Evolutionary conservation across 2,888 invertebrate genomes (phyloP).

Genomic region (Aporophyla lueneburgensis): DNA sequence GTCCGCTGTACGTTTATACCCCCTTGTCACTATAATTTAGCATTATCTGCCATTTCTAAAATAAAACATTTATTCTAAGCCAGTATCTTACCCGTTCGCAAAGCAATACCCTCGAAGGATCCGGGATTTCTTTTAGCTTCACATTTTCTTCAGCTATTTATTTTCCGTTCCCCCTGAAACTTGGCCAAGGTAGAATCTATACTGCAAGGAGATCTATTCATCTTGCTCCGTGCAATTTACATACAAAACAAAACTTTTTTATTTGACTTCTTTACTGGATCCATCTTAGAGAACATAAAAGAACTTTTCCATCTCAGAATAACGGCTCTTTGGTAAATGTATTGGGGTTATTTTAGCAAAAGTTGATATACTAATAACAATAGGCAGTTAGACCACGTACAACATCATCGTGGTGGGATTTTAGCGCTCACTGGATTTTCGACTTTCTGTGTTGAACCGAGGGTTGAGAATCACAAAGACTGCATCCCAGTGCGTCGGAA

Average conservation of each 20-base stretch:
- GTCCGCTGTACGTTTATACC: too few species aligned
- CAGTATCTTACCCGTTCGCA: background rate
- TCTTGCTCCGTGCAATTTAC: constrained; percentile 55
- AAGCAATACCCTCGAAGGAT: constrained; percentile 12
- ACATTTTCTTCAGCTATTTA: constrained; percentile 47
- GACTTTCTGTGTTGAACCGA: too few species aligned
- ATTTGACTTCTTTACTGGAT: constrained; percentile 40
- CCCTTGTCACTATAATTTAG: background rate
- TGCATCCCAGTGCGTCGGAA: too few species aligned
- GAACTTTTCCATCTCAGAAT: constrained; percentile 26
- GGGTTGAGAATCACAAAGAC: too few species aligned
- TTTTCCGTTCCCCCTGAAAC: constrained; percentile 38
- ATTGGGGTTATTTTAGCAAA: constrained; percentile 18
- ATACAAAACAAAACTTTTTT: constrained; percentile 51
- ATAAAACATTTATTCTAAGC: background rate
- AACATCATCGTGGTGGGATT: too few species aligned
- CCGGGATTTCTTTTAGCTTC: constrained; percentile 15
- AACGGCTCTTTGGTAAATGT: constrained; percentile 38
- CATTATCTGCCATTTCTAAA: background rate
- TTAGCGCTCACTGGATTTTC: too few species aligned
- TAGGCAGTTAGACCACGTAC: background rate
- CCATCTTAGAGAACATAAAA: constrained; percentile 33
- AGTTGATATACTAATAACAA: constrained; percentile 46
- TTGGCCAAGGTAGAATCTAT: constrained; percentile 42
- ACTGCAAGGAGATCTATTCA: constrained; percentile 57